These are phyloP conservation scores for Parthenolecanium corni DNA, from an alignment of 2,888 invertebrate genomes.

Conservation along the genomic window DNA sequence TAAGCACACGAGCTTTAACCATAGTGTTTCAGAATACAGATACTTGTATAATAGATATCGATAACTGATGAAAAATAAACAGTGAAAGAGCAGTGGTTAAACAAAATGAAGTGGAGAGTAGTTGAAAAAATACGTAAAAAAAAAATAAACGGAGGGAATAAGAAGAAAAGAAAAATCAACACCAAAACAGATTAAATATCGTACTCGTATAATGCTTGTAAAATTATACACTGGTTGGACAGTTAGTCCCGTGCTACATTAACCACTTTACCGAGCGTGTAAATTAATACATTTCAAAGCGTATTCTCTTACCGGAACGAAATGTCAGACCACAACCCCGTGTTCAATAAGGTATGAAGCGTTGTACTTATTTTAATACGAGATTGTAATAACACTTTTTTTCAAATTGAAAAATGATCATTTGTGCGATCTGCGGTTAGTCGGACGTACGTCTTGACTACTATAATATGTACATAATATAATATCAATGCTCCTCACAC, in stretches of 20 bases:
- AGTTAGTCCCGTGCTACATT: slow-evolving; percentile 24
- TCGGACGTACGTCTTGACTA: neutral
- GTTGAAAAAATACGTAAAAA: too few relatives aligned
- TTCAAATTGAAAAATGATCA: too few relatives aligned
- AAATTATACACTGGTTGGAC: slow-evolving; percentile 23
- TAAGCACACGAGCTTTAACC: too few relatives aligned
- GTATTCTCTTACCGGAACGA: slow-evolving; percentile 28
- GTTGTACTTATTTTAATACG: neutral
- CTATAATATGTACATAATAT: too few relatives aligned
- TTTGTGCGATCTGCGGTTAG: neutral
- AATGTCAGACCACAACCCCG: slow-evolving; percentile 25
- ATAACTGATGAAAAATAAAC: too few relatives aligned
- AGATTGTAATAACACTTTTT: neutral
- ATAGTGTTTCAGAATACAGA: too few relatives aligned
- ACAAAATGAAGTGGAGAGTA: too few relatives aligned
- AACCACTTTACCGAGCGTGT: slow-evolving; percentile 28
- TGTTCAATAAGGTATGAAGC: neutral
- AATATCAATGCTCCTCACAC: too few relatives aligned
- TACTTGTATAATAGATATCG: too few relatives aligned
- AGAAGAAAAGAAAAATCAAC: neutral
- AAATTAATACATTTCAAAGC: slow-evolving; percentile 28
- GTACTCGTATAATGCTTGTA: slow-evolving; percentile 19
- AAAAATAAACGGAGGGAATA: too few relatives aligned
- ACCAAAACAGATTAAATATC: slow-evolving; percentile 24
- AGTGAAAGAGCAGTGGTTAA: too few relatives aligned